Base-by-base conservation (phyloP, 2,113 vertebrate species). In the Neolamprologus devosi region DNA sequence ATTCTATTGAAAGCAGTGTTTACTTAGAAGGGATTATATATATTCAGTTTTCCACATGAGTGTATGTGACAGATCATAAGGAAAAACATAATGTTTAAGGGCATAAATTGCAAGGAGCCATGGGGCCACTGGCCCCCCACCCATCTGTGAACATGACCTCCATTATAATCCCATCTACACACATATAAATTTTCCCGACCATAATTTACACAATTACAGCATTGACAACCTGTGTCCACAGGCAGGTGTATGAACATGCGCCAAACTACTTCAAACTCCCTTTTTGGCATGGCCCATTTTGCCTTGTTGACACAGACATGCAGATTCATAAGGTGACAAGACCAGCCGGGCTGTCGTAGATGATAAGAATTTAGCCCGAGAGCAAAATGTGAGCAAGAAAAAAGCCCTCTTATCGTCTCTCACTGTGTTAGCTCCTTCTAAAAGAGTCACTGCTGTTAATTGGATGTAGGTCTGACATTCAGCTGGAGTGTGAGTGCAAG, bases 381-480 rank as follows among this genome's bases (percentile, higher is more conserved):
- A 78, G 70, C 45, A 78, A 49, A 78, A 49, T 78, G 4, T 4
- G 17, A 47, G 70, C 10, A 49, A 65, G 57, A 47, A 21, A 68
- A 83, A 45, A 14, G 14, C 11, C 33, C 8, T 5, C 16, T 5
- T 8, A 68, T 30, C 26, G 10, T 70, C 55, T 45, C 21, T 49
- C 35, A 26, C 42, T 28, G 60, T 81, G 47, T 51, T 47, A 78
- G 26, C 42, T 84, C 11, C 19, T 47, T 86, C 35, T 84, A 30
- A 86, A 82, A 70, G 81, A 82, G 79, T 42, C 45, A 21, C 10
- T 51, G 75, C 83, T 75, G 82, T 68, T 90, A 93, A 84, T 89
- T 79, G 81, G 82, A 87, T 19, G 19, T 23, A 45, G 81, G 49
- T 65, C 75, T 82, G 85, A 83, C 87, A 81, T 92, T 90, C 88